Evolutionary conservation across 2,888 invertebrate genomes (phyloP).

Genomic region (Melinaea marsaeus): DNA sequence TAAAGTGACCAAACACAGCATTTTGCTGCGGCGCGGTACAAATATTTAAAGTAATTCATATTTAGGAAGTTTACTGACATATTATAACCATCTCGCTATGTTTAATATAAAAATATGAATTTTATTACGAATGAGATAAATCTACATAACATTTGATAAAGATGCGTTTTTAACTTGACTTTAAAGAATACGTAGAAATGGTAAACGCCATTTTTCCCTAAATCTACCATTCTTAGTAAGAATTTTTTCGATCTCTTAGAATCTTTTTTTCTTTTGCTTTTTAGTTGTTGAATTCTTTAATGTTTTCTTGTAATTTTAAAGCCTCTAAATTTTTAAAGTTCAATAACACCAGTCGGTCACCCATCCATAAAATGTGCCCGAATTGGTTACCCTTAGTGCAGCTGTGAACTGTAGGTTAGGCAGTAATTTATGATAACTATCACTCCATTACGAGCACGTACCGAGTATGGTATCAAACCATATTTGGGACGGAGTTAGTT

Average conservation of each 20-base stretch:
- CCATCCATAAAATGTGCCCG: not conserved
- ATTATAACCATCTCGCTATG: conserved; percentile 1
- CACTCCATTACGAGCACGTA: not conserved
- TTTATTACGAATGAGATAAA: not conserved
- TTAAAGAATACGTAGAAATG: not conserved
- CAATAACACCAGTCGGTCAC: too few species aligned
- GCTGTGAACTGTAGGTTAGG: conserved; percentile 2
- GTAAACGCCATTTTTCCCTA: too few species aligned
- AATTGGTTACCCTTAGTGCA: not conserved
- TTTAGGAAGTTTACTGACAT: conserved; percentile 13
- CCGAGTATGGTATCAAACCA: not conserved
- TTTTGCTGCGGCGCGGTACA: conserved; percentile 16
- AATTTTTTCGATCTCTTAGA: too few species aligned
- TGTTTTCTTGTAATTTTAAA: too few species aligned
- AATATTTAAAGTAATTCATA: conserved; percentile 24
- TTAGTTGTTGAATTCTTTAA: too few species aligned
- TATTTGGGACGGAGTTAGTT: not conserved
- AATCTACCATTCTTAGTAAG: too few species aligned
- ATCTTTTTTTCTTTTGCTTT: too few species aligned
- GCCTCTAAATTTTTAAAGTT: too few species aligned
- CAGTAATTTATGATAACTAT: conserved; percentile 4
- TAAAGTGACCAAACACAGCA: not conserved
- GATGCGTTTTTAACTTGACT: not conserved
- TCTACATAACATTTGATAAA: not conserved
- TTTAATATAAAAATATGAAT: conserved; percentile 4